Conservation (phyloP, 2,113 vertebrate genomes). For the Vanacampus margaritifer region DNA sequence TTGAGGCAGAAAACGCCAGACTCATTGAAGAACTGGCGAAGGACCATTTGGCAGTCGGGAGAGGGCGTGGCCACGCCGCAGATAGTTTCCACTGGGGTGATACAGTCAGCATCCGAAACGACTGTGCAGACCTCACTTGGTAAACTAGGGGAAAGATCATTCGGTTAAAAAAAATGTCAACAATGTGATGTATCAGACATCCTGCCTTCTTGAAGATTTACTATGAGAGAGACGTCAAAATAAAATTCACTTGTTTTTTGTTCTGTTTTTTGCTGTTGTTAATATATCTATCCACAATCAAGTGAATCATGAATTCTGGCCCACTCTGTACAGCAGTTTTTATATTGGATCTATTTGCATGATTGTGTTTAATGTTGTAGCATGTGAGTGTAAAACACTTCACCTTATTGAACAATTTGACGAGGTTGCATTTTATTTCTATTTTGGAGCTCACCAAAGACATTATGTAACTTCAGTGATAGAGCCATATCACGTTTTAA, state of each 20-base stretch:
- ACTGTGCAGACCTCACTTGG: slow-evolving; percentile 88
- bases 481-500: background rate
- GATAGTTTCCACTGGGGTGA: slow-evolving; percentile 70
- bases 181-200: background rate
- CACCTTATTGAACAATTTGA: too few relatives aligned
- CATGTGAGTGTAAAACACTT: too few relatives aligned
- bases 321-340: too few relatives aligned
- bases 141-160: slow-evolving; percentile 67
- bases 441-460: too few relatives aligned
- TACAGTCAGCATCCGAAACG: slow-evolving; percentile 83
- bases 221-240: background rate
- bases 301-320: too few relatives aligned
- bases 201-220: background rate
- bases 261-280: too few relatives aligned
- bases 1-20: slow-evolving; percentile 90
- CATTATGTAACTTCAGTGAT: background rate
- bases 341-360: too few relatives aligned
- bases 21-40: slow-evolving; percentile 83
- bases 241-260: too few relatives aligned
- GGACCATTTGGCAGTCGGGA: slow-evolving; percentile 83
- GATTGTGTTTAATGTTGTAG: too few relatives aligned
- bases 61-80: slow-evolving; percentile 77
- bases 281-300: too few relatives aligned
- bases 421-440: too few relatives aligned
- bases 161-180: background rate